Percentiles rank a stretch among this genome's conserved stretches.
These are phyloP conservation scores for Therioaphis trifolii DNA, from an alignment of 2,888 invertebrate species.

Conservation along the genomic window DNA sequence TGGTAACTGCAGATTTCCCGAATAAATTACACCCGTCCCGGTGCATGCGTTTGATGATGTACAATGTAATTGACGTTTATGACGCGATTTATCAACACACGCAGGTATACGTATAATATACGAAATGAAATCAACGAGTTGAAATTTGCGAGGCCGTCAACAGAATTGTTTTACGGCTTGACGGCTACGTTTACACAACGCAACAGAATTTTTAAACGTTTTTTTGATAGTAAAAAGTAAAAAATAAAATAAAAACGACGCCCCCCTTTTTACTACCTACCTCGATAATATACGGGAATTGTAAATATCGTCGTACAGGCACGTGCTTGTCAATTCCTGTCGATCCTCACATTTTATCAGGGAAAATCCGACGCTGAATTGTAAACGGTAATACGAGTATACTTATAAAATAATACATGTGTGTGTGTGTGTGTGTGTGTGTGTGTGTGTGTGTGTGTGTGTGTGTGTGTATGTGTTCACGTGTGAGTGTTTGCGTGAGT, in stretches of 20 bases:
- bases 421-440: no score
- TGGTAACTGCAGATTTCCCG: not conserved
- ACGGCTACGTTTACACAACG: not conserved
- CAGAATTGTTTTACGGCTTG: not conserved
- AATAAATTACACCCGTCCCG: not conserved
- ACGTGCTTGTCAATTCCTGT: not conserved
- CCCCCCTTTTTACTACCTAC: no score
- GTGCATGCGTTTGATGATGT: not conserved
- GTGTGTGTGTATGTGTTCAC: no score
- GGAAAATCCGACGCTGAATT: no score
- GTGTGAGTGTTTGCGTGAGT: not conserved
- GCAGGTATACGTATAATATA: no score
- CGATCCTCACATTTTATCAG: not conserved
- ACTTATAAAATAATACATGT: no score
- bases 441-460: no score
- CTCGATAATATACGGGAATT: not conserved
- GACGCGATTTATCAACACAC: not conserved
- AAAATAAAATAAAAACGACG: not conserved
- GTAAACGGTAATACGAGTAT: no score
- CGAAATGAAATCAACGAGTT: not conserved
- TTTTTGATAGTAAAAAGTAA: not conserved
- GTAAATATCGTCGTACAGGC: not conserved
- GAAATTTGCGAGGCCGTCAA: conserved; percentile 17
- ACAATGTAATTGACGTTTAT: conserved; percentile 17
- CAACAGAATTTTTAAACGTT: not conserved